These are phyloP conservation scores for Protodeltote pygarga DNA, from an alignment of 2,888 invertebrate genomes.

Conservation along the genomic window DNA sequence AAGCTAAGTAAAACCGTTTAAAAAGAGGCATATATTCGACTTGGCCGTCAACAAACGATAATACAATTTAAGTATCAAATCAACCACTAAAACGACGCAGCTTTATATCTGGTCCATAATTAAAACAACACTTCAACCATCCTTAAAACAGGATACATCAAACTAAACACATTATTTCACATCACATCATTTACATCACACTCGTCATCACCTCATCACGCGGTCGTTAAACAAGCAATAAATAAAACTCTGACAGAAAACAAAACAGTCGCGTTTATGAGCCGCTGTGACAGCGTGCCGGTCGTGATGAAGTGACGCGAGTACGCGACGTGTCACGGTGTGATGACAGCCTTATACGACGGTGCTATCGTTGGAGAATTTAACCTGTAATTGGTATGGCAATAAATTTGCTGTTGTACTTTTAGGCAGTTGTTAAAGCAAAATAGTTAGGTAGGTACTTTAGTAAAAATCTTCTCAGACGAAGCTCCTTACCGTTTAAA, in stretches of 20 bases:
- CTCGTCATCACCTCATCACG: constrained; percentile 50
- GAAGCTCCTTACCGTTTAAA: no score
- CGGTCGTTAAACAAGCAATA: constrained; percentile 53
- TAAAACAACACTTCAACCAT: constrained; percentile 7
- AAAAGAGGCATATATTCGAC: no score
- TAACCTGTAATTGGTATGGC: no score
- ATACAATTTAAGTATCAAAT: no score
- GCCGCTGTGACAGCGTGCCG: constrained; percentile 16
- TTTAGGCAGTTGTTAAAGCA: no score
- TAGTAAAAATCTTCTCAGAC: no score
- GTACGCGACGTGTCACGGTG: not conserved
- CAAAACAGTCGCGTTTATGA: constrained; percentile 42
- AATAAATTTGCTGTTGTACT: no score
- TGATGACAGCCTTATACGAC: constrained; percentile 34
- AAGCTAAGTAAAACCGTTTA: no score
- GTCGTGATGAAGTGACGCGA: constrained; percentile 17
- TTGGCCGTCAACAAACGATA: no score
- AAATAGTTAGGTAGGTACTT: no score
- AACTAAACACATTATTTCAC: constrained; percentile 1
- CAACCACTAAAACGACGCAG: not conserved
- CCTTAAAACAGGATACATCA: constrained; percentile 14
- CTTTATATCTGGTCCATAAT: not conserved
- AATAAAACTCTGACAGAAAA: constrained; percentile 53
- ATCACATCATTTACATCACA: constrained; percentile 5
- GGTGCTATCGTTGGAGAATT: not conserved